Conservation (phyloP, 2,113 vertebrate species). For the Agelaius phoeniceus region DNA sequence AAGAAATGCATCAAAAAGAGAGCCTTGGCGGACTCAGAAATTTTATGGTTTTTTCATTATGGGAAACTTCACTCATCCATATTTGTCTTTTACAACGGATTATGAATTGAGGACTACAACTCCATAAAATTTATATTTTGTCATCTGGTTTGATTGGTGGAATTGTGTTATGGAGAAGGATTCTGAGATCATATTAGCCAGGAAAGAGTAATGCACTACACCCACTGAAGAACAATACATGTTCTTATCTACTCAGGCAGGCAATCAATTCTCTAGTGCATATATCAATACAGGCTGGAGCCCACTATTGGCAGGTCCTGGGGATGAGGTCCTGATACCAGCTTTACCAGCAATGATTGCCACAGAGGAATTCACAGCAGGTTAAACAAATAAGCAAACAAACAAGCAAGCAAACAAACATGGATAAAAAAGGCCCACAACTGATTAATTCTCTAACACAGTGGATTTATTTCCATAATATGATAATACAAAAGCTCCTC, state of each 20-base stretch:
- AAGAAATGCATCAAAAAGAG: constrained; percentile 45
- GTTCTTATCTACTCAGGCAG: constrained; percentile 59
- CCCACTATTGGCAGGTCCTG: constrained; percentile 42
- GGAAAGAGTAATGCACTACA: constrained; percentile 61
- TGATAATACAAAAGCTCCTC: background rate
- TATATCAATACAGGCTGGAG: constrained; percentile 54
- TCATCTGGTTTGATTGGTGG: constrained; percentile 68
- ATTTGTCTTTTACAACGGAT: constrained; percentile 71
- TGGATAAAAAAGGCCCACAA: background rate
- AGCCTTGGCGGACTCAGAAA: constrained; percentile 31
- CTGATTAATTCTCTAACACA: background rate
- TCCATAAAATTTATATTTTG: constrained; percentile 74
- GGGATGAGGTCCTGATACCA: constrained; percentile 55
- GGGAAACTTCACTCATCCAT: constrained; percentile 52
- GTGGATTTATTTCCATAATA: background rate
- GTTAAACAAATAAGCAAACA: constrained; percentile 31
- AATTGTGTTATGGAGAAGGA: constrained; percentile 67
- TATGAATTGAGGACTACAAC: constrained; percentile 73
- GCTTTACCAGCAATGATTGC: constrained; percentile 25
- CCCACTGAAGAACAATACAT: constrained; percentile 60
- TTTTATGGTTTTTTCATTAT: constrained; percentile 61
- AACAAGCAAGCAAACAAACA: background rate
- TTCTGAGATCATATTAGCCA: constrained; percentile 58
- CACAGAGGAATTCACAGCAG: constrained; percentile 4
- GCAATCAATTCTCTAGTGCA: constrained; percentile 60